These are phyloP conservation scores for Galagoides demidoff DNA, from an alignment of 2,797 vertebrate genomes.

Conservation along the genomic window DNA sequence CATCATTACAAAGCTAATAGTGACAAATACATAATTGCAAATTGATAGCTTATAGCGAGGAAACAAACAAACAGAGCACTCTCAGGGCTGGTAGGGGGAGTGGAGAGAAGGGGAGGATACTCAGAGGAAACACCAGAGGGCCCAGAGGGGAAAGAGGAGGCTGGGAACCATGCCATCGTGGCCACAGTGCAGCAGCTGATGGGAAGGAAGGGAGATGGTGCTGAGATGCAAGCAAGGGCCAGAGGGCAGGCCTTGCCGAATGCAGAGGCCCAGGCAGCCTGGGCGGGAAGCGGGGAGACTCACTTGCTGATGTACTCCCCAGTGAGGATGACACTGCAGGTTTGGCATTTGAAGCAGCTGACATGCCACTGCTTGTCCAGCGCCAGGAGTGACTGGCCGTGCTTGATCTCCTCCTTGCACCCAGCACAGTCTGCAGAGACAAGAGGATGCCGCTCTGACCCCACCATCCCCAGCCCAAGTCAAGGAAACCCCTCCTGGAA, in stretches of 20 bases:
- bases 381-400: constrained; percentile 97
- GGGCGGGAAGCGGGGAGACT: constrained; percentile 75
- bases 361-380: constrained; percentile 99
- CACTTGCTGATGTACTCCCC: constrained; percentile 99
- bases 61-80: neutral
- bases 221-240: neutral
- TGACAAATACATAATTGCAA: neutral
- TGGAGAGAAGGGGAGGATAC: neutral
- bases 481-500: neutral
- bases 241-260: neutral
- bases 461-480: accelerated
- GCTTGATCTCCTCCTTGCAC: constrained; percentile 97
- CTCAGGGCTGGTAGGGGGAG: neutral
- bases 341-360: constrained; percentile 99
- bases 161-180: neutral
- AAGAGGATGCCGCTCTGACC: neutral
- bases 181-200: neutral
- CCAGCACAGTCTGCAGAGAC: constrained; percentile 94
- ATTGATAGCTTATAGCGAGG: neutral
- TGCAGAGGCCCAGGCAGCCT: neutral
- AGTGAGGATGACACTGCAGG: constrained; percentile 95
- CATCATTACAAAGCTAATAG: neutral
- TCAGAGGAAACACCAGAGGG: neutral
- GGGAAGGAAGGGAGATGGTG: neutral
- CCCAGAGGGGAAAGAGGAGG: too few species aligned